Percentiles rank a stretch among this genome's conserved stretches.
phyloP scores from a whole-genome alignment of 2,113 vertebrate species.

The Oryctolagus cuniculus region mOryCun1.1 NC_091453.1:113834001-113834500 shows the following conservation, averaged over 20 bases:
- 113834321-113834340: conserved; percentile 6
- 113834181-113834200: background rate
- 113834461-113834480: background rate
- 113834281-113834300: background rate
- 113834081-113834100: background rate
- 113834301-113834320: background rate
- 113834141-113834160: conserved; percentile 2
- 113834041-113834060: background rate
- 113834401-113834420: background rate
- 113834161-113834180: conserved; percentile 6
- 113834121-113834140: conserved; percentile 48
- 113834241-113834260: background rate
- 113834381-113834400: background rate
- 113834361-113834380: background rate
- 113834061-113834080: conserved; percentile 18
- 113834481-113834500: background rate
- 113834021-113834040: background rate
- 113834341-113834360: background rate
- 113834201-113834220: background rate
- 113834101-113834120: conserved; percentile 1
- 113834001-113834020: background rate
- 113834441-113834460: background rate
- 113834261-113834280: background rate
- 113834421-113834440: background rate
- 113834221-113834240: conserved; percentile 3